These are phyloP conservation scores for Dendronephthya gigantea DNA, from an alignment of 64 coral and sea anemone species.

Conservation along the genomic window DNA sequence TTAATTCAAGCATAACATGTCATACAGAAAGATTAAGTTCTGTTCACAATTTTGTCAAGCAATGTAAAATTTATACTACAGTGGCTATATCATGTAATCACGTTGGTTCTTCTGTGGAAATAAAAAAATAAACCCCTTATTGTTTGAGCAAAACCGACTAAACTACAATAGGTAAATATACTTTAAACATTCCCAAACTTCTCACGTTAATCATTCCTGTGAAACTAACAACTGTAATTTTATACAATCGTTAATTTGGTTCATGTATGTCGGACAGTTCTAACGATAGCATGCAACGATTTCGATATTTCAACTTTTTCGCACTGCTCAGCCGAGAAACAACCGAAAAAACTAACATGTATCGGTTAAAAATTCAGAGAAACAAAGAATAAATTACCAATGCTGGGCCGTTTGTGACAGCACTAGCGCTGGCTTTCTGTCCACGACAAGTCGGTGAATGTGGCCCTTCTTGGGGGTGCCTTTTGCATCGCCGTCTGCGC, in stretches of 20 bases:
- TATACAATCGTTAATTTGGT: no score
- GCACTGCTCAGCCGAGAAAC: background rate
- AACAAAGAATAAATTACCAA: background rate
- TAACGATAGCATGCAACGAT: background rate
- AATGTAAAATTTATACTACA: background rate
- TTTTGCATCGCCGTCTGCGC: constrained; percentile 1
- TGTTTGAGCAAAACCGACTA: background rate
- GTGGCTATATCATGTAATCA: no score
- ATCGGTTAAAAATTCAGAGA: background rate
- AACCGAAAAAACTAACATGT: background rate
- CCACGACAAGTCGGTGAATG: constrained; percentile 5
- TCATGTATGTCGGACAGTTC: background rate
- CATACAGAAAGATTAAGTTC: no score
- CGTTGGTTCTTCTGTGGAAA: no score
- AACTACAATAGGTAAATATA: background rate
- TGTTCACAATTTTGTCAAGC: no score
- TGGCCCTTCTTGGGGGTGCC: background rate
- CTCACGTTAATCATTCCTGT: background rate
- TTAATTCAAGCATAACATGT: no score
- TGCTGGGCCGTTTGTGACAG: background rate
- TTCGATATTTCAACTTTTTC: background rate
- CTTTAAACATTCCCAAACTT: background rate
- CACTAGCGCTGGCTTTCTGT: background rate
- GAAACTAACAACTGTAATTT: no score
- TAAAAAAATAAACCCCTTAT: background rate